Base-by-base conservation (phyloP, 2,113 vertebrate species). In the Circaetus cinerascens region DNA sequence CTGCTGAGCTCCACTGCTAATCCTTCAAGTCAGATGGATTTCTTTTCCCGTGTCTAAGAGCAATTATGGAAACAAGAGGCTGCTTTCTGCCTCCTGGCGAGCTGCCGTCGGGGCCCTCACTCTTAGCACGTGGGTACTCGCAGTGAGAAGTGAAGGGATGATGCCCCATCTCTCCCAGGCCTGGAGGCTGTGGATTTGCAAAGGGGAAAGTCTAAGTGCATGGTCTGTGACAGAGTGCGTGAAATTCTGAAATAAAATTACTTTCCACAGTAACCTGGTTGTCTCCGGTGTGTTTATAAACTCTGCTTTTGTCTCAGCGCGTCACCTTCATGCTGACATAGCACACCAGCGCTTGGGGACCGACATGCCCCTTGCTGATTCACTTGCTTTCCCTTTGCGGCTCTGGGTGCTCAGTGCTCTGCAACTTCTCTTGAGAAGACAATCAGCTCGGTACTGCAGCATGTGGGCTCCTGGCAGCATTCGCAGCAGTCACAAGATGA, bases 171-270 rank as follows among this genome's bases (percentile, higher is more conserved):
- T 89, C 83, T 80, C 48, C 50, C 71, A 75, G 81, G 77, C 45
- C 55, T 78, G 84, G 85, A 88, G 72, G 91, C 71, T 91, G 55
- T 87, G 71, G 80, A 75, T 87, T 94, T 87, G 82, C 64, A 73
- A 92, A 50, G 77, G 90, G 76, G 59, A 86, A 93, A 85, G 88
- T 95, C 85, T 41, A 86, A 89, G 51, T 97, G 96, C 94, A 96
- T 96, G 95, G 88, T 97, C 93, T 97, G 91, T 97, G 95, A 95
- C 93, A 62, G 85, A 89, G 63, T 86, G 89, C 0, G 83, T 97
- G 95, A 84, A 92, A 92, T 94, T 88, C 94, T 81, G 64, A 95
- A 98, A 98, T 98, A 98, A 98, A 98, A 83, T 25, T 8, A 93
- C 94, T 97, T 95, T 97, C 96, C 95, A 94, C 88, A 57, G 63